A percentile compares a stretch with the other conserved stretches of the same genome.
phyloP scores from a whole-genome alignment of 1,140 invertebrate species.

The Tenebrio molitor region DNA sequence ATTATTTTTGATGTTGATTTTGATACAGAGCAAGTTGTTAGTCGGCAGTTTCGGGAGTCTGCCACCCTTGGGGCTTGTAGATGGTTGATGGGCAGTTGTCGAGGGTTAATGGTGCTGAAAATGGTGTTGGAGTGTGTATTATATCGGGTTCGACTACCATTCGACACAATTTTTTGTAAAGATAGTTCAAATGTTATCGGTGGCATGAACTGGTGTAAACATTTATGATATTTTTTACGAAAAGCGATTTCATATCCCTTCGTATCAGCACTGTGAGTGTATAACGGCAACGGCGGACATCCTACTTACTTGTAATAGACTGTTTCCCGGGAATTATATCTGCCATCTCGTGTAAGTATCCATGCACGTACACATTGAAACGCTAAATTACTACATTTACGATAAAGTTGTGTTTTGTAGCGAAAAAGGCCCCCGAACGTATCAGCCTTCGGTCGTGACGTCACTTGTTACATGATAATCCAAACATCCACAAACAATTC shows the following conservation, averaged over 20 bases:
- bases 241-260: conserved; percentile 42
- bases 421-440: not conserved
- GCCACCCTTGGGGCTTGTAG: too few species aligned
- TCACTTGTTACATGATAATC: not conserved
- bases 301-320: conserved; percentile 65
- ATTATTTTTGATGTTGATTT: too few species aligned
- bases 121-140: not conserved
- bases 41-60: too few species aligned
- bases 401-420: conserved; percentile 1
- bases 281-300: conserved; percentile 60
- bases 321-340: conserved; percentile 64
- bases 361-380: conserved; percentile 41
- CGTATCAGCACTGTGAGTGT: conserved; percentile 37
- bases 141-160: not conserved
- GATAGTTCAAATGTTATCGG: conserved; percentile 43
- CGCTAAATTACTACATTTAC: conserved; percentile 35
- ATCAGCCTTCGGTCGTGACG: not conserved
- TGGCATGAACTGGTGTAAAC: conserved; percentile 44
- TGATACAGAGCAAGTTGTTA: too few species aligned
- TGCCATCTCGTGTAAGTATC: conserved; percentile 56
- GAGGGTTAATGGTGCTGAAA: too few species aligned
- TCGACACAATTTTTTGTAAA: conserved; percentile 26
- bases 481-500: conserved; percentile 8
- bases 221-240: conserved; percentile 43
- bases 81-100: too few species aligned